phyloP scores from a whole-genome alignment of 2,797 vertebrate species.

The Falco concolor region DNA sequence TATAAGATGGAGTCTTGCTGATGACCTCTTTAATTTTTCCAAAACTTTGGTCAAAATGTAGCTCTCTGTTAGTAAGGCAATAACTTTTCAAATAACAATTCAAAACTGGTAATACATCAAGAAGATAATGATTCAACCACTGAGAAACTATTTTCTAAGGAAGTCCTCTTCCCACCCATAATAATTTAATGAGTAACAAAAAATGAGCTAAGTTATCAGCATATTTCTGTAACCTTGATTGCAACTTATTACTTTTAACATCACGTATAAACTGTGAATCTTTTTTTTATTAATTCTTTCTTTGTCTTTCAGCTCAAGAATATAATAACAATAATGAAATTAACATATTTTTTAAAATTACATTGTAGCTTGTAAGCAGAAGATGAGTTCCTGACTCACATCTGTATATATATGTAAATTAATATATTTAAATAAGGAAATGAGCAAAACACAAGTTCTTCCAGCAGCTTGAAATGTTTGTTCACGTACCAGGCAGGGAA shows the following conservation, averaged over 20 bases:
- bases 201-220: not conserved
- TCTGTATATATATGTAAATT: not conserved
- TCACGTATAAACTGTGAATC: not conserved
- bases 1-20: not conserved
- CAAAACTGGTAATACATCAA: not conserved
- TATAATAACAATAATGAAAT: not conserved
- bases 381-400: not conserved
- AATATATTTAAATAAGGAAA: not conserved
- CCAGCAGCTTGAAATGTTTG: not conserved
- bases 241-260: not conserved
- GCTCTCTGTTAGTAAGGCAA: not conserved
- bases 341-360: not conserved
- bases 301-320: not conserved
- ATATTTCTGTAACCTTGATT: not conserved
- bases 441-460: not conserved
- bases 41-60: not conserved
- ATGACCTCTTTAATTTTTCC: not conserved
- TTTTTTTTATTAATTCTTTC: not conserved
- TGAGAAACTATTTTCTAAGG: not conserved
- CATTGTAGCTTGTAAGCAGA: not conserved
- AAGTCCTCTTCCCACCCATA: not conserved
- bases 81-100: not conserved
- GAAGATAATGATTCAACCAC: not conserved
- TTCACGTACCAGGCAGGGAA: not conserved
- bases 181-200: not conserved